Conservation (phyloP, 2,113 vertebrate species). For the Balaeniceps rex region DNA sequence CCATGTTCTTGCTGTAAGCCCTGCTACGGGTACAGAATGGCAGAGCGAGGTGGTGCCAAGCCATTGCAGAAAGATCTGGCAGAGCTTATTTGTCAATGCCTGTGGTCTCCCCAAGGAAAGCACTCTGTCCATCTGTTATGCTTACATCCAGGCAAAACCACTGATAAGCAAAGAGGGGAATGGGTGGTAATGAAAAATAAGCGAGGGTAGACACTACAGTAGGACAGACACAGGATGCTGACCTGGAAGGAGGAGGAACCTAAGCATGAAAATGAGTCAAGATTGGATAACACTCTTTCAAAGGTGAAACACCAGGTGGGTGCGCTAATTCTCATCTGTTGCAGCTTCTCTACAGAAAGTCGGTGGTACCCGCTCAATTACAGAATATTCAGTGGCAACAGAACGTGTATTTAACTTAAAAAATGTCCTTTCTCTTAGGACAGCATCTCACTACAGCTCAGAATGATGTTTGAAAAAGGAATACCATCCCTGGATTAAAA, state of each 20-base stretch:
- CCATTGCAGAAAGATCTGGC: background rate
- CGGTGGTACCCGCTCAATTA: background rate
- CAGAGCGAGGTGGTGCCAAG: background rate
- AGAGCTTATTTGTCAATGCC: background rate
- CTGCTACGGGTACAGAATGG: background rate
- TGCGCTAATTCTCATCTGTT: background rate
- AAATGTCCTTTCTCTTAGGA: background rate
- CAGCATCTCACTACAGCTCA: background rate
- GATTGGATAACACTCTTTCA: background rate
- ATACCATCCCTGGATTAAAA: background rate
- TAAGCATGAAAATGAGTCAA: background rate
- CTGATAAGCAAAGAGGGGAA: background rate
- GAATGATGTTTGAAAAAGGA: background rate
- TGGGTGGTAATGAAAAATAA: background rate
- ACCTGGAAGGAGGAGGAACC: background rate
- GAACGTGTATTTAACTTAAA: background rate
- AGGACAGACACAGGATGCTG: background rate
- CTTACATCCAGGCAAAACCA: background rate
- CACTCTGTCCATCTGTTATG: background rate
- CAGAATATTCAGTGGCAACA: background rate
- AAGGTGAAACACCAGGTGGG: background rate
- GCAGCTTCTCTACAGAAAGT: background rate
- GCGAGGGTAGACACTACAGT: background rate
- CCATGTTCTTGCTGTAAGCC: background rate
- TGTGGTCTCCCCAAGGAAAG: background rate